A percentile compares a stretch with the other conserved stretches of the same genome.
phyloP scores from a whole-genome alignment of 2,888 invertebrate genomes.

The Minunthozetes semirufus region DNA sequence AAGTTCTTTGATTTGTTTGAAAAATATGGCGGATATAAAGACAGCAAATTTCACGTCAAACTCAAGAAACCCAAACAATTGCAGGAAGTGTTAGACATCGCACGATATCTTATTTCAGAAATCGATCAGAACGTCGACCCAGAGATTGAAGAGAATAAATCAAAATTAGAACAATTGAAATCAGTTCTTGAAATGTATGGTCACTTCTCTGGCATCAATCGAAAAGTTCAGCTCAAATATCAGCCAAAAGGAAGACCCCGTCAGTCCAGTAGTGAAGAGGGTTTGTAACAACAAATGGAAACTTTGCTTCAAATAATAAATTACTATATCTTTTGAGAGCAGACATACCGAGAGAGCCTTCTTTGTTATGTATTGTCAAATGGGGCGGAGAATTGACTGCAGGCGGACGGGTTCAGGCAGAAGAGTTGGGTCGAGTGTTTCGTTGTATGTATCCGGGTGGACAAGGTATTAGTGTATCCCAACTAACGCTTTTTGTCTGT shows the following conservation, averaged over 20 bases:
- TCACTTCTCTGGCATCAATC: conserved; percentile 98
- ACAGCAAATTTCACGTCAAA: conserved; percentile 77
- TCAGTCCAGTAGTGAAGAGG: conserved; percentile 87
- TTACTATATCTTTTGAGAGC: no score
- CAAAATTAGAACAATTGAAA: conserved; percentile 93
- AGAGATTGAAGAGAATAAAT: conserved; percentile 92
- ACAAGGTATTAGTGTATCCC: conserved; percentile 54
- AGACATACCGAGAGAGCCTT: conserved; percentile 83
- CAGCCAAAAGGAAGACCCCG: conserved; percentile 87
- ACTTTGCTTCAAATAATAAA: no score
- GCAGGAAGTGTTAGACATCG: conserved; percentile 91
- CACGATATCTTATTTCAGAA: conserved; percentile 78
- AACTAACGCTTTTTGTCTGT: not conserved
- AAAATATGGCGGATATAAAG: conserved; percentile 90
- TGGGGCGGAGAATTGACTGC: conserved; percentile 99
- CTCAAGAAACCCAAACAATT: conserved; percentile 93
- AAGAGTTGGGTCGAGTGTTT: conserved; percentile 94
- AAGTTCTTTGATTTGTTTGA: conserved; percentile 99
- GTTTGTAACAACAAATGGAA: conserved; percentile 35
- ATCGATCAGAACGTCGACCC: conserved; percentile 66
- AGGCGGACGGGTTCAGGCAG: conserved; percentile 93
- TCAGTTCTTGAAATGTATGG: conserved; percentile 99
- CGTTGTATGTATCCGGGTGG: conserved; percentile 99
- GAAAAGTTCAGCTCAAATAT: conserved; percentile 99
- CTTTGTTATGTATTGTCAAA: conserved; percentile 90